Base-by-base conservation (phyloP, 2,888 invertebrate genomes). In the Nysson spinosus region DNA sequence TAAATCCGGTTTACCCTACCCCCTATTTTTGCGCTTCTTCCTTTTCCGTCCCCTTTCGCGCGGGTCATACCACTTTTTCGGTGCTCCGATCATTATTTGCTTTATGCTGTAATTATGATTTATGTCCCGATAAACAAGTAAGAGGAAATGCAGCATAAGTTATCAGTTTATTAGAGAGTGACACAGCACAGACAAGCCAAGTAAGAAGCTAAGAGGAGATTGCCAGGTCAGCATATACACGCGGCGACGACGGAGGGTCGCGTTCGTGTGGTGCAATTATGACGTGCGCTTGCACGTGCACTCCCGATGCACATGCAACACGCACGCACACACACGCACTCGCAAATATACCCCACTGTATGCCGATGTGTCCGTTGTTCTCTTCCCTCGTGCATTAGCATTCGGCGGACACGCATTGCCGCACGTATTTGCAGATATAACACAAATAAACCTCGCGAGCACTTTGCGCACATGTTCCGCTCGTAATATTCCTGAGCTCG, bases 401-500 rank as follows among this genome's bases (percentile, higher is more conserved):
- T 82, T 77, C 78, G 65, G 55, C 69, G 61, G 56, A 70, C 75
- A 76, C 71, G 74, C 78, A 81, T 77, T 75, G 77, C 72, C 63
- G 62, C 77, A 72, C 74, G 73, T 81, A 79, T 83, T 83, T 80
- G 78, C 81, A 69, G 77, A 78, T 77, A 73, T 78, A 81, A 80
- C 69, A 75, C 77, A 80, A 82, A 81, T 76, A 80, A 79, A 81
- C 68, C 71, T 65, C 63, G 51, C 67, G 43, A 64, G 54, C 52
- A 52, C 34, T 61, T 42, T 44, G 54, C 61, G 64, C 69, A 69
- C 71, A 66, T 69, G 69, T 71, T 55, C 57, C 26, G 7, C 57
- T 62, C 66, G 70, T 77, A 77, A 76, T 68, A 71, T 71, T 71
- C 61, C 55, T 66, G 24, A 22, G 58, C 60, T 50, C 35, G 35